phyloP scores from a whole-genome alignment of 1,140 invertebrate genomes.

The Drosophila bocqueti region DNA sequence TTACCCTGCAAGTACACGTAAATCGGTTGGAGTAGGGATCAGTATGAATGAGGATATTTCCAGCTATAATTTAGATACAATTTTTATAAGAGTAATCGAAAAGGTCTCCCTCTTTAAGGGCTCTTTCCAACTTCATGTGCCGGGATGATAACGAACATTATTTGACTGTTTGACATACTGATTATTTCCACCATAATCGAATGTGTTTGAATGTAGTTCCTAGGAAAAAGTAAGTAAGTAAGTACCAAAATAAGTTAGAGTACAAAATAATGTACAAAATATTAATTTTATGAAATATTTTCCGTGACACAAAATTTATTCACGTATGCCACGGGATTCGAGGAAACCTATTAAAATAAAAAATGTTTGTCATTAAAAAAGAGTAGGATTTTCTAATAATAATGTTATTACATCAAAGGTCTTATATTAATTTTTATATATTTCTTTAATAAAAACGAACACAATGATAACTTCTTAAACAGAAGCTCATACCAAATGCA shows the following conservation, averaged over 20 bases:
- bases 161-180: background rate
- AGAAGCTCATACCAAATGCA: fast-evolving
- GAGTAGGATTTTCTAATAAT: too few relatives aligned
- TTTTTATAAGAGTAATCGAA: background rate
- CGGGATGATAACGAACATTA: background rate
- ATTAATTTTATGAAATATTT: background rate
- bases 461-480: background rate
- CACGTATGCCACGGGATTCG: too few relatives aligned
- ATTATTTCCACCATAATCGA: constrained; percentile 4
- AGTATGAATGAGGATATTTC: too few relatives aligned
- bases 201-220: background rate
- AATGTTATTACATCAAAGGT: background rate
- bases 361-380: too few relatives aligned
- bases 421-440: background rate
- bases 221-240: too few relatives aligned
- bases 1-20: constrained; percentile 20
- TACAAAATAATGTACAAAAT: too few relatives aligned
- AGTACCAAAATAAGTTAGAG: too few relatives aligned
- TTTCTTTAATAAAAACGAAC: background rate
- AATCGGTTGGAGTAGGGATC: constrained; percentile 5
- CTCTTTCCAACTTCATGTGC: background rate
- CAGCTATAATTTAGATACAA: background rate
- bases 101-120: background rate
- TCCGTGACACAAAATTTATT: background rate
- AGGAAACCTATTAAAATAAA: too few relatives aligned